A percentile compares a stretch with the other conserved stretches of the same genome.
Evolutionary conservation across 2,113 vertebrate species (phyloP).

Genomic region (Pterocles burchelli): DNA sequence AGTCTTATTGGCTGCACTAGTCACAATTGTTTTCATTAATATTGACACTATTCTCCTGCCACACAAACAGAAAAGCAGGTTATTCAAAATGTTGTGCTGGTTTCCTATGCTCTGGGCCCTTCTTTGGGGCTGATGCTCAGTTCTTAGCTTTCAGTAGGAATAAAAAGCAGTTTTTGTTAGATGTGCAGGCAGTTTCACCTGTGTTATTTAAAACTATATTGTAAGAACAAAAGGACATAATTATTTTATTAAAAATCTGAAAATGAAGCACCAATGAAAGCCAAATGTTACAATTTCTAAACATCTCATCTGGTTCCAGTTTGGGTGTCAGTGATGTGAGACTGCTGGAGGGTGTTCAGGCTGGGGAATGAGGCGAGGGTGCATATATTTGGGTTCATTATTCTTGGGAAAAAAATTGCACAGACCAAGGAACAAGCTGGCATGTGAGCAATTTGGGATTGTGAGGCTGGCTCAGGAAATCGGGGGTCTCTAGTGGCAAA

Average conservation of each 20-base stretch:
- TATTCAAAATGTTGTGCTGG: constrained; percentile 48
- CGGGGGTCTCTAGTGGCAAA: not conserved
- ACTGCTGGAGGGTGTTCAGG: not conserved
- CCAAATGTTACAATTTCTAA: not conserved
- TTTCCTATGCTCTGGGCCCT: not conserved
- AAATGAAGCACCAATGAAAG: not conserved
- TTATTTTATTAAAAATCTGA: not conserved
- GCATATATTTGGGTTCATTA: not conserved
- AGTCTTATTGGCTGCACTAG: constrained; percentile 16
- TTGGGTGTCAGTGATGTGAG: not conserved
- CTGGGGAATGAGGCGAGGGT: not conserved
- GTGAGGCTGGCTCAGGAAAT: not conserved
- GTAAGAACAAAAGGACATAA: not conserved
- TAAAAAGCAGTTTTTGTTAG: not conserved
- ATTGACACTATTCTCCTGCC: constrained; percentile 35
- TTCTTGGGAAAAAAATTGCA: not conserved
- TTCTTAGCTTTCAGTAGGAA: not conserved
- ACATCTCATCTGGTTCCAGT: not conserved
- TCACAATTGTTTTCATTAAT: constrained; percentile 57
- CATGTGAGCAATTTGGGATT: rapidly evolving
- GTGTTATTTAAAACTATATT: not conserved
- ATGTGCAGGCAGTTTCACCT: not conserved
- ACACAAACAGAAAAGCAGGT: not conserved
- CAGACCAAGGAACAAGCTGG: not conserved
- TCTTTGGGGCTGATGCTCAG: not conserved